These are phyloP conservation scores for Pomacea maculata DNA, from an alignment of 1,140 invertebrate genomes.

Conservation along the genomic window DNA sequence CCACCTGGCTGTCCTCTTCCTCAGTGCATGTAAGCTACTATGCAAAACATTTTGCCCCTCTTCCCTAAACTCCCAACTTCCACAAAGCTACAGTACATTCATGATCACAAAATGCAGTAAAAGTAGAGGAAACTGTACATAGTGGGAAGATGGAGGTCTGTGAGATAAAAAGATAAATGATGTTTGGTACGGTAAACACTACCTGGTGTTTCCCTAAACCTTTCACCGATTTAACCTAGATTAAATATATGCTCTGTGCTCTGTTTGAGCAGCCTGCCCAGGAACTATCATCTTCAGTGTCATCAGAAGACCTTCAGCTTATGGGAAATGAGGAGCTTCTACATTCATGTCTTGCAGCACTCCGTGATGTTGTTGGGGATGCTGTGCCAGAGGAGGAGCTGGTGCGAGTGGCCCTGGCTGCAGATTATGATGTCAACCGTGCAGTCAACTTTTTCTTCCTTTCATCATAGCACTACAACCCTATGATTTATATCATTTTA, in stretches of 20 bases:
- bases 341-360: conserved; percentile 67
- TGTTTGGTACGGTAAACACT: neutral
- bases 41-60: too few species aligned
- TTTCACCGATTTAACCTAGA: neutral
- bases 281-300: conserved; percentile 50
- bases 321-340: conserved; percentile 62
- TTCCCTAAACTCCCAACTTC: too few species aligned
- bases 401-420: conserved; percentile 69
- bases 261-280: conserved; percentile 10
- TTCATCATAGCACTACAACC: conserved; percentile 25
- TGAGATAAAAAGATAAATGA: neutral
- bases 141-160: too few species aligned
- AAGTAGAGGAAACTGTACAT: too few species aligned
- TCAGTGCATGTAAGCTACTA: too few species aligned
- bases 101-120: too few species aligned
- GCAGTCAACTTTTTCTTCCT: conserved; percentile 69
- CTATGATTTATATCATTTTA: neutral
- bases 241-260: neutral
- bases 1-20: too few species aligned
- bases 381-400: conserved; percentile 67
- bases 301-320: conserved; percentile 53
- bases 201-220: neutral
- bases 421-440: conserved; percentile 72
- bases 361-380: conserved; percentile 70
- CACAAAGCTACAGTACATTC: too few species aligned